Conservation (phyloP, 2,888 invertebrate species). For the Salpingus planirostris region DNA sequence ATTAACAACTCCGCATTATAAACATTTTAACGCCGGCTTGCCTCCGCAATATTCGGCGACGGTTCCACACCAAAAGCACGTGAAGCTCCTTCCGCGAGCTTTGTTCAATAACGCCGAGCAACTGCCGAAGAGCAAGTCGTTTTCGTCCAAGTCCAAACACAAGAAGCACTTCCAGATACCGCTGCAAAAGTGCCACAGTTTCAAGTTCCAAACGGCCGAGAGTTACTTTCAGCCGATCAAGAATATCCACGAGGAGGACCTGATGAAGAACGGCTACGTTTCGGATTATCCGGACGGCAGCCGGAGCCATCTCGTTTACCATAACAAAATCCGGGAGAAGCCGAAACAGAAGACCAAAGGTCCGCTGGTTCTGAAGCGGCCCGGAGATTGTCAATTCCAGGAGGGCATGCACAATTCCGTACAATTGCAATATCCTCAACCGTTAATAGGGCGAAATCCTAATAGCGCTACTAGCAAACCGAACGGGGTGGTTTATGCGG, state of each 20-base stretch:
- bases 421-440: conserved; percentile 41
- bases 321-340: conserved; percentile 24
- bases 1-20: conserved; percentile 46
- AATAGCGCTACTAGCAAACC: conserved; percentile 26
- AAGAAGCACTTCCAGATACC: conserved; percentile 57
- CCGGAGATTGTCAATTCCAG: conserved; percentile 34
- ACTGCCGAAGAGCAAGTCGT: conserved; percentile 38
- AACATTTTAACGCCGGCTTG: conserved; percentile 49
- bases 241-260: conserved; percentile 47
- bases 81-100: conserved; percentile 41
- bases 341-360: conserved; percentile 36
- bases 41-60: conserved; percentile 43
- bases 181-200: conserved; percentile 56
- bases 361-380: conserved; percentile 35
- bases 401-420: conserved; percentile 37
- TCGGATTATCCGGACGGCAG: conserved; percentile 33
- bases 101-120: conserved; percentile 36
- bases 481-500: conserved; percentile 44
- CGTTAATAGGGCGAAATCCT: conserved; percentile 26
- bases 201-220: conserved; percentile 44
- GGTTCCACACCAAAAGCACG: conserved; percentile 48
- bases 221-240: conserved; percentile 59
- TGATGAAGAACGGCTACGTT: conserved; percentile 40
- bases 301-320: conserved; percentile 23
- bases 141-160: conserved; percentile 42